phyloP scores from a whole-genome alignment of 2,797 vertebrate genomes.

The Enteromius radiatus region DNA sequence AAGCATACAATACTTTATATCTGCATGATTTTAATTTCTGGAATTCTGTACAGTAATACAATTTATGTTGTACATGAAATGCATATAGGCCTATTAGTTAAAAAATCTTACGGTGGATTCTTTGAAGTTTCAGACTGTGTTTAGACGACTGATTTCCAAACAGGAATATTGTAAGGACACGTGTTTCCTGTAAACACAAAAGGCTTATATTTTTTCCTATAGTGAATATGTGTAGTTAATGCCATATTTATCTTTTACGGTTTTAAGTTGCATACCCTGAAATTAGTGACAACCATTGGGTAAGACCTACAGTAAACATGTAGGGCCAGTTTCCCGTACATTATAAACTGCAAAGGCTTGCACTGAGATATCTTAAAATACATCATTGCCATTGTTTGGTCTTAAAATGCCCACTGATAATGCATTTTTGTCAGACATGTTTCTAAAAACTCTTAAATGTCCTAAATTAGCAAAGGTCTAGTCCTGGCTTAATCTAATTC shows the following conservation, averaged over 20 bases:
- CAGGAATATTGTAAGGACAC: not conserved
- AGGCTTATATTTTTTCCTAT: not conserved
- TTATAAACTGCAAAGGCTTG: no score
- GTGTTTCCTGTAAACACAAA: conserved; percentile 9
- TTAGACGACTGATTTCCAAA: conserved; percentile 9
- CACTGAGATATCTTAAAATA: no score
- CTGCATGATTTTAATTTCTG: not conserved
- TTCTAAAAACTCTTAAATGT: no score
- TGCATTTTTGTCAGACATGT: no score
- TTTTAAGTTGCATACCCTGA: not conserved
- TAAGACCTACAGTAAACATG: not conserved
- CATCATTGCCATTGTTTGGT: no score
- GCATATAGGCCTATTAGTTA: not conserved
- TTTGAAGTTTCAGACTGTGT: not conserved
- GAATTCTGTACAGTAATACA: not conserved
- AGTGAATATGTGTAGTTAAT: not conserved
- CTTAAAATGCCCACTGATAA: no score
- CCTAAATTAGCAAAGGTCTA: no score
- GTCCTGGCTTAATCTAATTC: no score
- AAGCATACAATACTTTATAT: not conserved
- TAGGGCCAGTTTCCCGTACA: no score
- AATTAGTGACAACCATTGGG: not conserved
- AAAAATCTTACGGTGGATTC: not conserved
- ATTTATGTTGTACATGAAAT: not conserved
- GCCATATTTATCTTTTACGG: not conserved